Evolutionary conservation across 35 echinoderm and acorn worm genomes (phyloP).

Genomic region (Lytechinus variegatus): DNA sequence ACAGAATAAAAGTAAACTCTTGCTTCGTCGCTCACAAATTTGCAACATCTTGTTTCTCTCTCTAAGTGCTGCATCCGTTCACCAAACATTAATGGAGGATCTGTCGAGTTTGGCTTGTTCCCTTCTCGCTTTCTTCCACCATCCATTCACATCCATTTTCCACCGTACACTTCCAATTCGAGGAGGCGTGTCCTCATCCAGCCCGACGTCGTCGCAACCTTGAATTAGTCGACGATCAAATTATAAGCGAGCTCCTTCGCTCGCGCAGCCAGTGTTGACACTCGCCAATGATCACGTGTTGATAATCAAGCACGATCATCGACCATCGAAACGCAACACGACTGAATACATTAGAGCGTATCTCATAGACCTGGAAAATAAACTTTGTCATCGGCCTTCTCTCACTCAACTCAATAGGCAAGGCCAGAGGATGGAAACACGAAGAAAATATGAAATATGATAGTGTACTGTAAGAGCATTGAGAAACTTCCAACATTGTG

Average conservation of each 20-base stretch:
- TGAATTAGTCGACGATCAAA: slow-evolving; percentile 40
- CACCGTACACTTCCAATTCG: neutral
- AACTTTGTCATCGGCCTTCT: neutral
- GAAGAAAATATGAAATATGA: neutral
- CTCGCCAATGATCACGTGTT: neutral
- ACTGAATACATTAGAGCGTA: neutral
- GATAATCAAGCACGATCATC: slow-evolving; percentile 23
- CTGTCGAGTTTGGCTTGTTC: neutral
- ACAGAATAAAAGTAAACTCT: neutral
- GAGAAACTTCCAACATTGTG: neutral
- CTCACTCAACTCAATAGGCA: neutral
- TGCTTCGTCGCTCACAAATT: neutral
- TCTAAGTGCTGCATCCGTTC: neutral
- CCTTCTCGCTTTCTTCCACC: neutral
- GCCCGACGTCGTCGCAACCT: neutral
- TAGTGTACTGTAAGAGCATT: neutral
- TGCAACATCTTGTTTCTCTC: neutral
- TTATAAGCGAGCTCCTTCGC: neutral
- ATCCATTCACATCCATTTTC: neutral
- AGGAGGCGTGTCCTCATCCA: neutral
- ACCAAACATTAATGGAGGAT: neutral
- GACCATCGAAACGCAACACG: slow-evolving; percentile 27
- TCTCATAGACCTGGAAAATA: neutral
- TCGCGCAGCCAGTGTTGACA: neutral
- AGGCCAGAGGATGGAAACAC: neutral